phyloP scores from a whole-genome alignment of 1,140 invertebrate species.

The Cecropterus lyciades region DNA sequence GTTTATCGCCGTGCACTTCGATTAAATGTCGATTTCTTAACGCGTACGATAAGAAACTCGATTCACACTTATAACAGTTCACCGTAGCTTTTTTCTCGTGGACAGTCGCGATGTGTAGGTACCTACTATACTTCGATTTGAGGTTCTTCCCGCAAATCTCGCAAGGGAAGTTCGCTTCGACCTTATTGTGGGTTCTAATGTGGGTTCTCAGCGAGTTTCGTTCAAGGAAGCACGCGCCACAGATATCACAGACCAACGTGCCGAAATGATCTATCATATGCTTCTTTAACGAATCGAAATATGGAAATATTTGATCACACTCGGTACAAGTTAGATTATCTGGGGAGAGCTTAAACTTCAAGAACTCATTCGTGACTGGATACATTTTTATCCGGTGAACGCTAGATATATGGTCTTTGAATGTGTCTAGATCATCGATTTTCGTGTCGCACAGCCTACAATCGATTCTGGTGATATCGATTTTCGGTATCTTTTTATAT shows the following conservation, averaged over 20 bases:
- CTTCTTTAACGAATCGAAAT: constrained; percentile 68
- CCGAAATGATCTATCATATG: constrained; percentile 76
- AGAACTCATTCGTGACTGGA: constrained; percentile 46
- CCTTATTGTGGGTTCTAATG: constrained; percentile 64
- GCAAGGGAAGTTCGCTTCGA: constrained; percentile 65
- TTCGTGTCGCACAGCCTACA: constrained; percentile 64
- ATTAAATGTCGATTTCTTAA: constrained; percentile 67
- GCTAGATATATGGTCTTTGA: constrained; percentile 59
- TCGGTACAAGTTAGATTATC: constrained; percentile 50
- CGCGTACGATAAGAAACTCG: constrained; percentile 67
- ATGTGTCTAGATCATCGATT: constrained; percentile 62
- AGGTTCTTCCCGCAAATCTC: constrained; percentile 73
- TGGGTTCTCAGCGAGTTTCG: constrained; percentile 61
- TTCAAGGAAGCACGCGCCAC: constrained; percentile 70
- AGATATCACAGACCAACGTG: constrained; percentile 69
- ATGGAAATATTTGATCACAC: constrained; percentile 55
- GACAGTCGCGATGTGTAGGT: constrained; percentile 63
- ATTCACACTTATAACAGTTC: constrained; percentile 73
- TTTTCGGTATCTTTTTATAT: constrained; percentile 71
- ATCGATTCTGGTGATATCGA: constrained; percentile 74
- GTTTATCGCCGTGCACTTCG: constrained; percentile 67
- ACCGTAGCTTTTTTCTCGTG: constrained; percentile 73
- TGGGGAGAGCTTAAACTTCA: constrained; percentile 46
- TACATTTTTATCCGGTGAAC: constrained; percentile 47
- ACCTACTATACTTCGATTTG: constrained; percentile 69